A percentile compares a stretch with the other conserved stretches of the same genome.
Evolutionary conservation across 2,113 vertebrate genomes (phyloP).

Genomic region (Daubentonia madagascariensis): DNA sequence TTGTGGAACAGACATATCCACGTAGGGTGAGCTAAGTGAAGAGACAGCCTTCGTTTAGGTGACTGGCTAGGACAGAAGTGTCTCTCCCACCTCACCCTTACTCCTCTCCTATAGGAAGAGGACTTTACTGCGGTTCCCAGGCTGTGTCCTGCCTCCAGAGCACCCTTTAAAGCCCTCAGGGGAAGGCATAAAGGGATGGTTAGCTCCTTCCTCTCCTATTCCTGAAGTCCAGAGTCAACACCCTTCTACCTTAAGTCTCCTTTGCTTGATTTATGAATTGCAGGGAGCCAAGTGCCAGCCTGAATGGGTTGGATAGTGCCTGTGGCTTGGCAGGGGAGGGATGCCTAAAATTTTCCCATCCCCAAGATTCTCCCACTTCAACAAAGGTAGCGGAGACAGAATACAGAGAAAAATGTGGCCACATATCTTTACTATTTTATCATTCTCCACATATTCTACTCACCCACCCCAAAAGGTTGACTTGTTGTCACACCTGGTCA

Average conservation of each 20-base stretch:
- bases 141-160: not conserved
- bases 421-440: not conserved
- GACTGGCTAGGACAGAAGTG: not conserved
- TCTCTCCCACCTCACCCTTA: not conserved
- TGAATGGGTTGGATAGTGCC: not conserved
- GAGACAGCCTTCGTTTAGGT: not conserved
- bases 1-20: not conserved
- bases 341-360: not conserved
- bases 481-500: conserved; percentile 30
- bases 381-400: not conserved
- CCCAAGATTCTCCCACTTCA: not conserved
- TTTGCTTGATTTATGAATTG: not conserved
- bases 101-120: not conserved
- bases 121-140: not conserved
- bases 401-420: not conserved
- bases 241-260: not conserved
- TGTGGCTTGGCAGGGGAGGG: not conserved
- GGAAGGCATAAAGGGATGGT: not conserved
- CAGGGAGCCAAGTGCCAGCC: not conserved
- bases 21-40: not conserved
- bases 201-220: not conserved
- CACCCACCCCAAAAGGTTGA: not conserved
- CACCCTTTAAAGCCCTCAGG: not conserved
- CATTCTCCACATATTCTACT: not conserved
- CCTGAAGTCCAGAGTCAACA: not conserved